phyloP scores from a whole-genome alignment of 2,888 invertebrate genomes.

The Anoncus sp. region DNA sequence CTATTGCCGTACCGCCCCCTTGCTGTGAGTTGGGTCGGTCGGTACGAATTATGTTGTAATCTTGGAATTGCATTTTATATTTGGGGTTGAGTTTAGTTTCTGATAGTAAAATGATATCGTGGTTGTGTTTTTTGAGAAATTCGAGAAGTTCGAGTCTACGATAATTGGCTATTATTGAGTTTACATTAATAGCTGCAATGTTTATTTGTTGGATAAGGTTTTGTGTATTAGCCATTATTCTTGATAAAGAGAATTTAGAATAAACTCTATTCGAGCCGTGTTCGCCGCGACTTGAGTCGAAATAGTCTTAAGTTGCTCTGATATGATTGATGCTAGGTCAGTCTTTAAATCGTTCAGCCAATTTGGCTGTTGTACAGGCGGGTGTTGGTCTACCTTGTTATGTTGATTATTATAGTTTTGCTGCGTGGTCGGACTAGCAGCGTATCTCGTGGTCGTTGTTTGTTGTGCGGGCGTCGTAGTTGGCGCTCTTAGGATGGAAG shows the following conservation, averaged over 20 bases:
- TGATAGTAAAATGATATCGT: constrained; percentile 42
- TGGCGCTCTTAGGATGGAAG: too few species aligned
- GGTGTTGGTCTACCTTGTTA: too few species aligned
- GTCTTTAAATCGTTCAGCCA: constrained; percentile 11
- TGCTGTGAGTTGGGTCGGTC: constrained; percentile 54
- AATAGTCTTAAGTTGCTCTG: constrained; percentile 2
- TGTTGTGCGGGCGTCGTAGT: too few species aligned
- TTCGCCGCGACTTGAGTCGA: constrained; percentile 1
- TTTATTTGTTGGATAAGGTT: background rate
- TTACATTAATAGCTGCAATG: constrained; percentile 45
- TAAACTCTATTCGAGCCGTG: constrained; percentile 15
- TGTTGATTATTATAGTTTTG: too few species aligned
- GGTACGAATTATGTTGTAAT: constrained; percentile 36
- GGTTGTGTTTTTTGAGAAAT: constrained; percentile 23
- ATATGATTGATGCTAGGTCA: background rate
- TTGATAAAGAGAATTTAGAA: background rate
- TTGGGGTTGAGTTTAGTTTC: constrained; percentile 32
- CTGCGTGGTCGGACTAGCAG: too few species aligned
- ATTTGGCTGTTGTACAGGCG: background rate
- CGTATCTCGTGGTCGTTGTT: too few species aligned
- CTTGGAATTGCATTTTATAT: constrained; percentile 32
- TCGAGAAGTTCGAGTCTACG: constrained; percentile 31
- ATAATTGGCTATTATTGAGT: constrained; percentile 41
- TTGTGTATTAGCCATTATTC: constrained; percentile 2
- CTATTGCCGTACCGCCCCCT: too few species aligned